A percentile compares a stretch with the other conserved stretches of the same genome.
Evolutionary conservation across 2,797 vertebrate genomes (phyloP).

Genomic region (Lagorchestes hirsutus): DNA sequence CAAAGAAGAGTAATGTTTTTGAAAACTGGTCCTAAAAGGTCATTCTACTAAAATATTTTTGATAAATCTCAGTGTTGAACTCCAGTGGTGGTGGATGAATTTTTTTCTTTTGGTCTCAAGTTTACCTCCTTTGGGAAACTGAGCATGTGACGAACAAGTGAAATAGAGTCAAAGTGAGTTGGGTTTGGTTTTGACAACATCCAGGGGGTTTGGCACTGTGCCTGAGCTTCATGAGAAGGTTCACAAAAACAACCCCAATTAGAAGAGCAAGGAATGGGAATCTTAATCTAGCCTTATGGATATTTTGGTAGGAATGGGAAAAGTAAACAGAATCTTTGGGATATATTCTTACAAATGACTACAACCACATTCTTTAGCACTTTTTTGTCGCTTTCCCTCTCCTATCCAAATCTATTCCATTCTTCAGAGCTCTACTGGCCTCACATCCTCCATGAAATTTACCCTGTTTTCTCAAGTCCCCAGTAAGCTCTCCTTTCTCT

Average conservation of each 20-base stretch:
- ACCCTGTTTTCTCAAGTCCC: neutral
- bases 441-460: neutral
- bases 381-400: neutral
- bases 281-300: neutral
- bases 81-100: neutral
- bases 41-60: slow-evolving; percentile 16
- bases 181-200: neutral
- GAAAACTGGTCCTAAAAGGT: slow-evolving; percentile 12
- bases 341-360: neutral
- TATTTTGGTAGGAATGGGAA: neutral
- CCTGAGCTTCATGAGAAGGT: neutral
- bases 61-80: slow-evolving; percentile 22
- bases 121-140: neutral
- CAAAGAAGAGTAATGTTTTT: neutral
- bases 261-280: neutral
- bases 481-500: neutral
- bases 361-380: neutral
- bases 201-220: neutral
- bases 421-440: neutral
- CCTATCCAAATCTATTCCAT: neutral
- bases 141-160: neutral
- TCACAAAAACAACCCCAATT: neutral
- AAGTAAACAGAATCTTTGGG: neutral
- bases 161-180: neutral
- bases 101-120: neutral